Conservation (phyloP, 2,888 invertebrate species). For the Sylvicola cinctus region DNA sequence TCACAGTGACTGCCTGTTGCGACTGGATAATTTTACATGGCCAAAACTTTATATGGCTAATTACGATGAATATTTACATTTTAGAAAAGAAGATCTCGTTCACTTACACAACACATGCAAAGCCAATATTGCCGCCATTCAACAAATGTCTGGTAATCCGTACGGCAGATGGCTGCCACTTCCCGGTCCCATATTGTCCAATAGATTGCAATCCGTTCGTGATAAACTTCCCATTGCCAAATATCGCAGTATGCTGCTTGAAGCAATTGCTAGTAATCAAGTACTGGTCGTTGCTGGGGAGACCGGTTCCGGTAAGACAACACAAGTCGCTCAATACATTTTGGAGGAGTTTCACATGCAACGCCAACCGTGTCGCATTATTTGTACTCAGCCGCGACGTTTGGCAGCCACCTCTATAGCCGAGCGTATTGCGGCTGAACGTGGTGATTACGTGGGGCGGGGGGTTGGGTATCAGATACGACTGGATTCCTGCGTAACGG, state of each 20-base stretch:
- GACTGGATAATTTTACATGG: too few species aligned
- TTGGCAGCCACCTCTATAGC: slow-evolving; percentile 80
- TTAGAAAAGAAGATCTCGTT: too few species aligned
- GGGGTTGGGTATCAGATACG: slow-evolving; percentile 81
- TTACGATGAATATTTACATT: too few species aligned
- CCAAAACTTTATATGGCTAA: too few species aligned
- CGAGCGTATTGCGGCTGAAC: slow-evolving; percentile 57
- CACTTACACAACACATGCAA: too few species aligned
- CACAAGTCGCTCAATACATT: slow-evolving; percentile 86
- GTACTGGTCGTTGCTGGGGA: slow-evolving; percentile 60
- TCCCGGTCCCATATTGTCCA: too few species aligned
- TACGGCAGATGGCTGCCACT: too few species aligned
- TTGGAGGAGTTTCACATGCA: slow-evolving; percentile 47
- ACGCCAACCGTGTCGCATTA: slow-evolving; percentile 52
- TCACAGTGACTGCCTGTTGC: too few species aligned
- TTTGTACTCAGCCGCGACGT: slow-evolving; percentile 85
- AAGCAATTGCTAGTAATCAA: slow-evolving; percentile 41
- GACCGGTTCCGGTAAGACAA: slow-evolving; percentile 89
- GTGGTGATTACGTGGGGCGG: slow-evolving; percentile 42
- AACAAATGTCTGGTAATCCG: too few species aligned
- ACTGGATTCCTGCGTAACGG: slow-evolving; percentile 64
- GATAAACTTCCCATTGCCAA: slow-evolving; percentile 48
- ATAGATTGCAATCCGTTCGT: slow-evolving; percentile 33
- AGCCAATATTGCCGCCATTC: too few species aligned
- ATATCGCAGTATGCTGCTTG: slow-evolving; percentile 41